Percentiles rank a stretch among this genome's conserved stretches.
Conservation (phyloP, 2,797 vertebrate species). For the Diceros bicornis region DNA sequence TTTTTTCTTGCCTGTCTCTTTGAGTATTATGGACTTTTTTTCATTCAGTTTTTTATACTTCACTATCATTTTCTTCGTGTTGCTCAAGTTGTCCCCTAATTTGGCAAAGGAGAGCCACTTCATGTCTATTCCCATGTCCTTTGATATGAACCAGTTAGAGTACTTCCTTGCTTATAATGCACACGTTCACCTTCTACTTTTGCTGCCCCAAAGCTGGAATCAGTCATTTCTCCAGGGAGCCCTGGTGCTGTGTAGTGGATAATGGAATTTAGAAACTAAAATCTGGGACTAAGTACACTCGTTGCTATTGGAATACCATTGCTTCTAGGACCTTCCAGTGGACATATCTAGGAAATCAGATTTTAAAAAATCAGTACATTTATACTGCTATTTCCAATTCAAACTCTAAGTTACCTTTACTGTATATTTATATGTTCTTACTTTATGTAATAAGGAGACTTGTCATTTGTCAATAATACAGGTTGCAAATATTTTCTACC, state of each 20-base stretch:
- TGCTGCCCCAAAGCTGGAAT: background rate
- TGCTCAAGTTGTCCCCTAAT: background rate
- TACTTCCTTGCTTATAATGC: background rate
- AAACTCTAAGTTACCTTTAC: too few species aligned
- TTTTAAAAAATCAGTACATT: background rate
- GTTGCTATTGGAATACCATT: background rate
- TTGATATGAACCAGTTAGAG: background rate
- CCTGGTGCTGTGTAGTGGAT: background rate
- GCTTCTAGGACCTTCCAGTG: background rate
- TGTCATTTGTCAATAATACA: too few species aligned
- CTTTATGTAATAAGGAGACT: too few species aligned
- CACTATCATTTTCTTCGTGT: background rate
- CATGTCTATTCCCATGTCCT: background rate
- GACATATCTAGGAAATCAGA: background rate
- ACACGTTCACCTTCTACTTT: background rate
- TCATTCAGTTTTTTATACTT: background rate
- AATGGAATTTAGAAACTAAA: background rate
- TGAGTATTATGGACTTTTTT: background rate
- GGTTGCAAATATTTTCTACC: background rate
- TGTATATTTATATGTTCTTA: too few species aligned
- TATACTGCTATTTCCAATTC: background rate
- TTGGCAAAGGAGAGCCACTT: background rate
- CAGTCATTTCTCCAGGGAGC: background rate
- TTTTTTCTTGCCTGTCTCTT: background rate
- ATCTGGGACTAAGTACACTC: background rate